Conservation (phyloP, 2,888 invertebrate genomes). For the Dexiosoma caninum region DNA sequence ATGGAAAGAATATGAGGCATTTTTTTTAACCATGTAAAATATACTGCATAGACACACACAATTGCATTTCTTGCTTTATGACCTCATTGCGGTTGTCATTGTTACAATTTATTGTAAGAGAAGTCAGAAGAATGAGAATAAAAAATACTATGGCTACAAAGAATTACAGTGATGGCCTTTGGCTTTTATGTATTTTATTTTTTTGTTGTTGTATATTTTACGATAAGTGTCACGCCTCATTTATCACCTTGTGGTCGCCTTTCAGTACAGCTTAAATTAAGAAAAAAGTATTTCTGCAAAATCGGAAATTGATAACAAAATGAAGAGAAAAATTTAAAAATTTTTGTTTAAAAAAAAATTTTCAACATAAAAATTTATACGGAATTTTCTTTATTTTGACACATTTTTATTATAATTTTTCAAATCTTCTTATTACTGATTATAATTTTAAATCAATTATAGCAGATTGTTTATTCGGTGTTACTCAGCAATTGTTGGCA, state of each 20-base stretch:
- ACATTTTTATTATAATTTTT: no score
- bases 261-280: neutral
- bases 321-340: no score
- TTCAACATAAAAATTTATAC: no score
- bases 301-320: no score
- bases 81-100: slow-evolving; percentile 64
- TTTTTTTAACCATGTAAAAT: slow-evolving; percentile 32
- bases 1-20: slow-evolving; percentile 39
- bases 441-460: neutral
- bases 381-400: no score
- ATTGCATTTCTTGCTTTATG: slow-evolving; percentile 61
- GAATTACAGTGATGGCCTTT: slow-evolving; percentile 60
- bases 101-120: slow-evolving; percentile 62
- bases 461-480: neutral
- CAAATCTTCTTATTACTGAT: no score
- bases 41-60: slow-evolving; percentile 40
- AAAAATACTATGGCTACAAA: slow-evolving; percentile 20
- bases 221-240: slow-evolving; percentile 6
- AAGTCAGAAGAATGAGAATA: slow-evolving; percentile 22
- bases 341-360: no score
- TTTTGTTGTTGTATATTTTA: neutral
- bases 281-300: no score
- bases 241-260: neutral
- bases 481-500: neutral
- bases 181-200: slow-evolving; percentile 26